Base-by-base conservation (phyloP, 2,888 invertebrate genomes). In the Leucoptera coffeella region DNA sequence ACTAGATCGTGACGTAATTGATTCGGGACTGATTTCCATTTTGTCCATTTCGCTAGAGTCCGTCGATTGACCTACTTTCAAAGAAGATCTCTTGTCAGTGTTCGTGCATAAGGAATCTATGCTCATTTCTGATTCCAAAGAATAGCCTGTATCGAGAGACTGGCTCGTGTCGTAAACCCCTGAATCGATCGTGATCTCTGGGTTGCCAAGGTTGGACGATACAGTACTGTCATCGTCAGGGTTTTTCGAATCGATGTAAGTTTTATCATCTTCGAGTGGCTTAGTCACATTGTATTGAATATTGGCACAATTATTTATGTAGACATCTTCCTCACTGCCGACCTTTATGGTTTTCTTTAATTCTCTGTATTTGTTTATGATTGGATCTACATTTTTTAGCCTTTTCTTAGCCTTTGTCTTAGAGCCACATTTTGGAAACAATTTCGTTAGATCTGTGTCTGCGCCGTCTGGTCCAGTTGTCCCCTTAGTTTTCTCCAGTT, bases 31-130 rank as follows among this genome's bases (percentile, higher is more conserved):
- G 25, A 67, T 73, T 43, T 69, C 72, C 69, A 67, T 72, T 42
- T 74, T 75, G 27, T 72, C 77, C 14, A 78, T 69, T 34, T 82
- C 81, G 38, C 78, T 78, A 0, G 81, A 82, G 40, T 82, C 82
- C 7, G 80, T 73, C 1, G 82, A 82, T 33, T 78, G 76, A 0
- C 78, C 77, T 2, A 77, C 75, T 42, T 76, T 75, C 23, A 78
- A 49, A 6, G 78, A 78, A 1, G 74, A 75, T 22, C 75, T 56
- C 32, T 75, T 74, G 34, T 75, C 77, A 4, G 67, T 67, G 30
- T 58, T 67, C 2, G 74, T 75, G 32, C 74, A 67, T 30, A 75
- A 51, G 8, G 76, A 77, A 38, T 76, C 74, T 10, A 74, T 59
- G 35, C 76, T 77, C 34, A 77, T 77, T 60, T 72, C 72, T 1